A percentile compares a stretch with the other conserved stretches of the same genome.
phyloP scores from a whole-genome alignment of 2,888 invertebrate genomes.

The Cosmia pyralina region DNA sequence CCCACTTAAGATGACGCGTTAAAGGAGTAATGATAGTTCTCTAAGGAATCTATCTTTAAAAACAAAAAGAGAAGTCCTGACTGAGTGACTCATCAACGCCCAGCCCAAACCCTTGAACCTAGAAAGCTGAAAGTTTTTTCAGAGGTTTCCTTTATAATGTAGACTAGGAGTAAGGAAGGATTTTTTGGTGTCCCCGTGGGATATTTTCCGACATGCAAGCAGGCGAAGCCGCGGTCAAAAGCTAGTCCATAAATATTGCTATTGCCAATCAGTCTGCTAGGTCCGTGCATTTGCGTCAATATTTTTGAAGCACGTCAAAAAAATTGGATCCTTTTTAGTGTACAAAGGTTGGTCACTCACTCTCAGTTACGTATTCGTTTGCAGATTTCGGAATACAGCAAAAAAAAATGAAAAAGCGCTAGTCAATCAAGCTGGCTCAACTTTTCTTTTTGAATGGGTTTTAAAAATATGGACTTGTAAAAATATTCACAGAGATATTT shows the following conservation, averaged over 20 bases:
- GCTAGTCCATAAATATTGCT: not conserved
- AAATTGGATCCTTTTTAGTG: not conserved
- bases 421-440: constrained; percentile 11
- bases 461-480: not conserved
- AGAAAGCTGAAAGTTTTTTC: no score
- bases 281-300: not conserved
- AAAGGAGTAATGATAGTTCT: no score
- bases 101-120: no score
- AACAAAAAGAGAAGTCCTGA: no score
- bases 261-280: not conserved
- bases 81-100: no score
- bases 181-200: no score
- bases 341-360: not conserved
- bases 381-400: not conserved
- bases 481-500: not conserved
- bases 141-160: no score
- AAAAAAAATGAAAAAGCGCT: constrained; percentile 11
- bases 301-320: not conserved
- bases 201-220: no score
- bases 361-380: constrained; percentile 28
- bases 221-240: no score
- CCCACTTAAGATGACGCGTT: not conserved
- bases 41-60: no score
- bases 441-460: not conserved
- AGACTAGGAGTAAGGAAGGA: no score